Percentiles rank a stretch among this genome's conserved stretches.
Evolutionary conservation across 2,113 vertebrate genomes (phyloP).

Genomic region (Cyanoliseus patagonus): DNA sequence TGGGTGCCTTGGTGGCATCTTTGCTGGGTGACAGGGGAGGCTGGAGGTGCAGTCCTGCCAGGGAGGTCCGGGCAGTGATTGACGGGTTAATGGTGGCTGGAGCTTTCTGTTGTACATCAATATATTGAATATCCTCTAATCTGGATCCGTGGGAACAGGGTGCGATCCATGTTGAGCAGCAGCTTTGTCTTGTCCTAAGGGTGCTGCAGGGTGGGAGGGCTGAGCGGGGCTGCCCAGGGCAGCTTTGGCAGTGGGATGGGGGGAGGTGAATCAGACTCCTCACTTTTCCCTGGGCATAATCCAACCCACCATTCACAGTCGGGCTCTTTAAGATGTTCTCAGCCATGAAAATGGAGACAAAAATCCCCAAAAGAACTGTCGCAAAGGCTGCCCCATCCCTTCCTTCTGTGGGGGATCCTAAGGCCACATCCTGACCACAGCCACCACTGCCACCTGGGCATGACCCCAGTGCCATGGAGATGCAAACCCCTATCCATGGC

Average conservation of each 20-base stretch:
- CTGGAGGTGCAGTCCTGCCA: fast-evolving
- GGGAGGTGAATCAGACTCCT: not conserved
- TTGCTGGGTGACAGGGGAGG: not conserved
- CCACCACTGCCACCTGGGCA: not conserved
- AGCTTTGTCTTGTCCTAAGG: not conserved
- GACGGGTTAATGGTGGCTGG: not conserved
- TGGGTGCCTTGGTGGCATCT: fast-evolving
- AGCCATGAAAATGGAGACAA: not conserved
- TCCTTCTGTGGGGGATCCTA: not conserved
- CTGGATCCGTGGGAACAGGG: fast-evolving
- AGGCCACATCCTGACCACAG: fast-evolving
- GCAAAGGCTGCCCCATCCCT: not conserved
- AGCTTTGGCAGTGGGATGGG: not conserved
- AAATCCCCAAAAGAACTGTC: not conserved
- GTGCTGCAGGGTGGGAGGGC: not conserved
- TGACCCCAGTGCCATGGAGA: not conserved
- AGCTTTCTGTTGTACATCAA: not conserved
- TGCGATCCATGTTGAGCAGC: not conserved
- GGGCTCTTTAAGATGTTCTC: fast-evolving
- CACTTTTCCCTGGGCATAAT: not conserved
- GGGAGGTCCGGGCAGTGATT: not conserved
- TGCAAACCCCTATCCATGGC: not conserved
- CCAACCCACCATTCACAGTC: fast-evolving
- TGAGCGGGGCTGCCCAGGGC: not conserved
- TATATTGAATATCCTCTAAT: slow-evolving; percentile 2